Evolutionary conservation across 2,113 vertebrate species (phyloP).

Genomic region (Morone saxatilis): DNA sequence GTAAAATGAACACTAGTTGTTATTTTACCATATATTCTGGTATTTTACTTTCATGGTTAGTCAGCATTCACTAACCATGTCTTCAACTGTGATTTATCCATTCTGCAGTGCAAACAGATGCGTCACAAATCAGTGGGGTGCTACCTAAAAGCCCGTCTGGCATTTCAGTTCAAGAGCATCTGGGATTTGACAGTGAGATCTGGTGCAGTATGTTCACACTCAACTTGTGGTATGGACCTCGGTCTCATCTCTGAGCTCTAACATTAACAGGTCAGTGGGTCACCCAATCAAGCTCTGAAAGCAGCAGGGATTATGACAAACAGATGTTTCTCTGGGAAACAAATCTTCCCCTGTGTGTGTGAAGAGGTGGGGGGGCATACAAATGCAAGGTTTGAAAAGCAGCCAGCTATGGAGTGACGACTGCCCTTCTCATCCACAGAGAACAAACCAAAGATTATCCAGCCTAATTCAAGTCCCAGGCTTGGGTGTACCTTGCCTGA

Average conservation of each 20-base stretch:
- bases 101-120: background rate
- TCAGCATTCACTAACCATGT: background rate
- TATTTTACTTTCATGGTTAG: background rate
- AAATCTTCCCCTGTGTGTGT: constrained; percentile 38
- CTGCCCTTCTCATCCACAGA: constrained; percentile 4
- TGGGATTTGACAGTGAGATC: constrained; percentile 20
- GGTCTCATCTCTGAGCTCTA: constrained; percentile 50
- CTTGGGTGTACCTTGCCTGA: constrained; percentile 43
- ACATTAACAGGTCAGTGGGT: constrained; percentile 75
- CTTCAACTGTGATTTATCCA: background rate
- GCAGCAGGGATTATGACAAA: constrained; percentile 75
- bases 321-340: constrained; percentile 78
- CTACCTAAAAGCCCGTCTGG: constrained; percentile 5
- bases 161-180: constrained; percentile 17
- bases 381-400: constrained; percentile 32
- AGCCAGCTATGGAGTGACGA: background rate
- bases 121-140: background rate
- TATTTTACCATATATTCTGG: background rate
- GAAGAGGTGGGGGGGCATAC: background rate
- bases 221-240: constrained; percentile 29
- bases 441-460: constrained; percentile 8
- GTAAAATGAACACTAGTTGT: background rate
- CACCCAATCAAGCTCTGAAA: constrained; percentile 73
- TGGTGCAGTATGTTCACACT: constrained; percentile 56
- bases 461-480: constrained; percentile 11